Evolutionary conservation across 1,140 invertebrate genomes (phyloP).

Genomic region (Heliconius hewitsoni): DNA sequence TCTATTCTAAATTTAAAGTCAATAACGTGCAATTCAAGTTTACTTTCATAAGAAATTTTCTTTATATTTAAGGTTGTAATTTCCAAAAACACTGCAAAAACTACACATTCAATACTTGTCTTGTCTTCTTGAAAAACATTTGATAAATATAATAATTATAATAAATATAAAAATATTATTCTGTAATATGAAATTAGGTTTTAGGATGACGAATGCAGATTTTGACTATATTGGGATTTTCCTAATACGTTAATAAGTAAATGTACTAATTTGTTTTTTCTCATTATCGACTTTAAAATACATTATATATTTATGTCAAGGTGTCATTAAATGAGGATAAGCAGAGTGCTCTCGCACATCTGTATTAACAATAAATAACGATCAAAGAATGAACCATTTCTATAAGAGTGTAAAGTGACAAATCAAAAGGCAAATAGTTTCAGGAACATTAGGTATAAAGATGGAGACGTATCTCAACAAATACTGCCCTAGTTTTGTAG

Average conservation of each 20-base stretch:
- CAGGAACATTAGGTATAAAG: not conserved
- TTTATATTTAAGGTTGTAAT: no score
- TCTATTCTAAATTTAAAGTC: no score
- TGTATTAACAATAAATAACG: constrained; percentile 24
- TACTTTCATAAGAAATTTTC: not conserved
- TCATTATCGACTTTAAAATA: constrained; percentile 31
- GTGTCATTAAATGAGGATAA: constrained; percentile 43
- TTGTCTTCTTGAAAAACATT: no score
- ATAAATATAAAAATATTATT: not conserved
- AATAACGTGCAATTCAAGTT: no score
- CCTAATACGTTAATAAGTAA: constrained; percentile 15
- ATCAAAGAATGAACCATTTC: not conserved
- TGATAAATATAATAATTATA: not conserved
- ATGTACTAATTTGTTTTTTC: constrained; percentile 18
- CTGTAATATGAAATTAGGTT: not conserved
- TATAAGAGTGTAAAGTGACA: not conserved
- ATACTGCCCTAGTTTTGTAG: not conserved
- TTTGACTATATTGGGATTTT: constrained; percentile 13
- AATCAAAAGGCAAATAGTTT: not conserved
- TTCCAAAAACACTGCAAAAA: no score
- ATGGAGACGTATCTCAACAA: not conserved
- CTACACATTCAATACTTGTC: not conserved
- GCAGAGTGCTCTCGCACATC: constrained; percentile 36
- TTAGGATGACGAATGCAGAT: not conserved
- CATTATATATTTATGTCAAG: constrained; percentile 45